A percentile compares a stretch with the other conserved stretches of the same genome.
Evolutionary conservation across 2,888 invertebrate species (phyloP).

Genomic region (Oxyteleia sp.): DNA sequence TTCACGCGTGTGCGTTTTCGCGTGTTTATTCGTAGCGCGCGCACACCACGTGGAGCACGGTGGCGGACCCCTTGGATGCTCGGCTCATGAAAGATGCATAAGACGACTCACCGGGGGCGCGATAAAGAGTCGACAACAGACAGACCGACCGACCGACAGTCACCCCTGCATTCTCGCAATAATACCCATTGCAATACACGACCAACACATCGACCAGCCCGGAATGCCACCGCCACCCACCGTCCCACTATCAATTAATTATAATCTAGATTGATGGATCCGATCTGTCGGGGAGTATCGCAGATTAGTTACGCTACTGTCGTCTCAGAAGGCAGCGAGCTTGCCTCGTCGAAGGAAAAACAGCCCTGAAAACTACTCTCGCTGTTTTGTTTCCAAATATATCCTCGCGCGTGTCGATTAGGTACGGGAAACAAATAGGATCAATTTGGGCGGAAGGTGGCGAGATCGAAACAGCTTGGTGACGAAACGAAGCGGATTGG

Average conservation of each 20-base stretch:
- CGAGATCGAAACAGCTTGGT: background rate
- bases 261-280: constrained; percentile 88
- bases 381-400: constrained; percentile 62
- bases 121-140: constrained; percentile 88
- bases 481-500: background rate
- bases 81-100: constrained; percentile 88
- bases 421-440: constrained; percentile 35
- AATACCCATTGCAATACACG: constrained; percentile 87
- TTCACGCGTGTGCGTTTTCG: constrained; percentile 75
- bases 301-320: constrained; percentile 86
- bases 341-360: constrained; percentile 32
- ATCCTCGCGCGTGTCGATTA: constrained; percentile 15
- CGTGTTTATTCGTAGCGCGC: constrained; percentile 72
- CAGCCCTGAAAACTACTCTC: constrained; percentile 24
- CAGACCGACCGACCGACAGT: constrained; percentile 87
- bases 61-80: constrained; percentile 87
- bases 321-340: constrained; percentile 67
- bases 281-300: constrained; percentile 84
- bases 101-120: constrained; percentile 88
- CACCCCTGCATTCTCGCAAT: constrained; percentile 82
- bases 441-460: constrained; percentile 2
- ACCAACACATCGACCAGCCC: constrained; percentile 72
- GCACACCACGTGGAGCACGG: constrained; percentile 77
- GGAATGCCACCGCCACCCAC: constrained; percentile 81
- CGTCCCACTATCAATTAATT: constrained; percentile 87